Base-by-base conservation (phyloP, 1,140 invertebrate genomes). In the Drosophila ironensis region DNA sequence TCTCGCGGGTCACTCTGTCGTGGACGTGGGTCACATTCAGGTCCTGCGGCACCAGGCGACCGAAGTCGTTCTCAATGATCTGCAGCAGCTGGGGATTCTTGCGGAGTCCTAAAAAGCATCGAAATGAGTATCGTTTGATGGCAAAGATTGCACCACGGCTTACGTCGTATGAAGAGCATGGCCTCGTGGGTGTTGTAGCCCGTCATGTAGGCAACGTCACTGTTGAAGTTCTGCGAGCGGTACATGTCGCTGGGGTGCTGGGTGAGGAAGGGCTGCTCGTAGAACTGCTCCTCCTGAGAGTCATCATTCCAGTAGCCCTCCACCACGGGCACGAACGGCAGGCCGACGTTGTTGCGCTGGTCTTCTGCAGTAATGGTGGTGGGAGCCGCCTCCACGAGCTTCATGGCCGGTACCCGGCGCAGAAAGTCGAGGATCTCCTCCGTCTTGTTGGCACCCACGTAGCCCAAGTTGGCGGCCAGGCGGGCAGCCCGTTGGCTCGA, bases 161-260 rank as follows among this genome's bases (percentile, higher is more conserved):
- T 61, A 93, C 92, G 89, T 88, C 90, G 73, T 11, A 92, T 90
- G 3, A 93, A 90, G 14, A 92, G 82, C 47, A 93, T 90, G 2
- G 91, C 91, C 67, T 93, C 92, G 60, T 93, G 90, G 1, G 91
- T 91, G 28, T 92, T 93, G 56, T 91, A 93, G 6, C 93, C 93
- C 0, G 91, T 91, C 46, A 93, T 90, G 12, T 92, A 90, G 4
- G 92, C 92, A 7, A 93, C 91, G 11, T 91, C 90, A 17, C 89
- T 90, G 14, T 80, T 86, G 8, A 91, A 92, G 25, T 90, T 90
- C 12, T 91, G 92, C 33, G 90, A 88, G 5, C 90, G 88, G 9
- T 93, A 88, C 28, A 92, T 88, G 0, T 90, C 84, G 16, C 90
- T 88, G 0, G 94, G 92, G 28, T 91, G 87, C 25, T 91, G 78